Evolutionary conservation across 2,113 vertebrate genomes (phyloP), one percentile per base, ranked within the genome.

Genomic region (Mirza zaza): DNA sequence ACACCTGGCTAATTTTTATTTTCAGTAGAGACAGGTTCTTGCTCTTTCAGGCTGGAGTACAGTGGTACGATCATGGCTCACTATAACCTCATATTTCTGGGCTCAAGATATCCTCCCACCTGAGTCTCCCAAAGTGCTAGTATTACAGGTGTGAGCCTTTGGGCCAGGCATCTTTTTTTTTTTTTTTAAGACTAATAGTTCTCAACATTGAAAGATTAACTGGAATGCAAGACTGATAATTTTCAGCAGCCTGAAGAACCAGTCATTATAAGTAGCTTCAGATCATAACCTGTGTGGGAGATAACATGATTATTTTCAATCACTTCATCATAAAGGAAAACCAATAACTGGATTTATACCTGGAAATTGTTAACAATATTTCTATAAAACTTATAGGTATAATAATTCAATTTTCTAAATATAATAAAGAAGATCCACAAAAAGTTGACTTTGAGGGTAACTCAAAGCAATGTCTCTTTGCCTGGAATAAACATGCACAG

Each of bases 181-280:
- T 39, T 80, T 73, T n/a, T n/a, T 39, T 55, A 0, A 13, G 11
- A 75, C 7, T 32, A 8, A 10, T 91, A 8, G 15, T 59, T 88
- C 0, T 87, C 67, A 97, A 97, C 34, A 32, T 77, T n/a, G 84
- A 63, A 97, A 84, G 0, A 93, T 68, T 70, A 13, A 88, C 42
- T 83, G n/a, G 3, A 50, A 91, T 34, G 48, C 34, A 21, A 90
- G 48, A 94, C 10, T 79, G 81, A 87, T 2, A 65, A 55, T 32
- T 25, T 42, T 39, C 6, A 59, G 39, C 59, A 48, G 8, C 79
- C 18, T 0, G 36, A 63, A 73, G 2, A 23, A 90, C 5, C 34
- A 67, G 15, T 1, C 61, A 55, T 77, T 82, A 57, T 15, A 79
- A 95, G 71, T 27, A 11, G n/a, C 8, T 90, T 97, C 2, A 61